Percentiles rank a stretch among this genome's conserved stretches.
These are phyloP conservation scores for Indicator indicator DNA, from an alignment of 2,113 vertebrate genomes.

Conservation along the genomic window DNA sequence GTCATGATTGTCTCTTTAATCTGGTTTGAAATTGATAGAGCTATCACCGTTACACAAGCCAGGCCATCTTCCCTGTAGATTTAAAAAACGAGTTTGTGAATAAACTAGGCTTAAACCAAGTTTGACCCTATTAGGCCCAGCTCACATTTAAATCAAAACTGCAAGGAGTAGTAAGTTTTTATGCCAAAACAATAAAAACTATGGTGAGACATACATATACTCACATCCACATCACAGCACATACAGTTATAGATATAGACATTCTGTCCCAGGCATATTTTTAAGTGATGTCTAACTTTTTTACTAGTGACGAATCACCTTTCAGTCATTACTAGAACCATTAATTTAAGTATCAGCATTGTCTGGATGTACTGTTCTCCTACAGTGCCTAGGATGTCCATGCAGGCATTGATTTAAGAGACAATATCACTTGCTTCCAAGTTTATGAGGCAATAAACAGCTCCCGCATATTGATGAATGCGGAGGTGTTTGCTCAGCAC, in stretches of 20 bases:
- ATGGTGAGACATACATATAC: neutral
- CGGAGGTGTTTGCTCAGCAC: conserved; percentile 82
- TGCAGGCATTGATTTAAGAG: conserved; percentile 78
- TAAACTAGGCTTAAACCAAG: neutral
- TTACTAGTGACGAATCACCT: conserved; percentile 60
- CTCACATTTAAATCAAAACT: conserved; percentile 9
- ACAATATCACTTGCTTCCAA: conserved; percentile 81
- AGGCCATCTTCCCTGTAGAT: neutral
- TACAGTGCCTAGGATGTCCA: conserved; percentile 65
- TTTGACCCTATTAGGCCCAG: neutral
- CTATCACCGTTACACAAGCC: neutral
- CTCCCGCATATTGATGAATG: conserved; percentile 78
- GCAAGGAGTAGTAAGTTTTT: neutral
- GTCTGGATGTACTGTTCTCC: conserved; percentile 69
- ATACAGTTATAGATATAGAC: neutral
- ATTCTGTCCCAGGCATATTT: neutral
- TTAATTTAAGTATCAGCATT: conserved; percentile 56
- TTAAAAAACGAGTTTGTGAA: neutral
- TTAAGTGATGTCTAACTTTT: conserved; percentile 26
- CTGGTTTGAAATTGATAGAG: neutral
- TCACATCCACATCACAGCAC: neutral
- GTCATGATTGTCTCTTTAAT: conserved; percentile 8
- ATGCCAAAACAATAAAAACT: conserved; percentile 22
- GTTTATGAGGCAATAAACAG: conserved; percentile 85
- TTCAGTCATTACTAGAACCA: conserved; percentile 53